These are phyloP conservation scores for Camponotus floridanus DNA, from an alignment of 1,140 invertebrate species.

Conservation along the genomic window DNA sequence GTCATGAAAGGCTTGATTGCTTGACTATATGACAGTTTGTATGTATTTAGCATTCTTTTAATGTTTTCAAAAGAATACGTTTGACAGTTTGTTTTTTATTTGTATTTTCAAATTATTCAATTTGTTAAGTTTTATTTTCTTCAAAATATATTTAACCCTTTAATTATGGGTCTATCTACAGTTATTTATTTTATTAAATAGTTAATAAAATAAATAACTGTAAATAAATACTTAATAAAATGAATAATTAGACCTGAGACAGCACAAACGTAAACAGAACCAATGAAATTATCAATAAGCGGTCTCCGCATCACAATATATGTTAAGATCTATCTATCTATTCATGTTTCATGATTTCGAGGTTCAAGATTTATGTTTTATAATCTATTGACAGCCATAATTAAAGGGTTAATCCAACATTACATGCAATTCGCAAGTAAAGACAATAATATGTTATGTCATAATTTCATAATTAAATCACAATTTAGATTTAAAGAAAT, in stretches of 20 bases:
- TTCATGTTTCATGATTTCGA: too few species aligned
- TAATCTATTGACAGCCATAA: too few species aligned
- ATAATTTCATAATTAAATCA: background rate
- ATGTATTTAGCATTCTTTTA: constrained; percentile 23
- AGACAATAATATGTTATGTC: background rate
- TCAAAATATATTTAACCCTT: too few species aligned
- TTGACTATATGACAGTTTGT: constrained; percentile 14
- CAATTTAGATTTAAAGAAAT: background rate
- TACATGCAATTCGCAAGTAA: background rate
- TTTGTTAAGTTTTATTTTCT: background rate
- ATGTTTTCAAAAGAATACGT: background rate
- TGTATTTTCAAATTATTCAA: background rate
- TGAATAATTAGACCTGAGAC: too few species aligned
- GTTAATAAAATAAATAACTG: too few species aligned
- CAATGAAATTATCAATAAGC: too few species aligned
- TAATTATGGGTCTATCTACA: too few species aligned
- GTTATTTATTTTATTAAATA: too few species aligned
- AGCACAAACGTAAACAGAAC: too few species aligned
- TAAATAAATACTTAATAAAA: too few species aligned
- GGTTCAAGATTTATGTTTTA: background rate
- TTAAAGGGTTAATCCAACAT: background rate
- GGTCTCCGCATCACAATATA: too few species aligned
- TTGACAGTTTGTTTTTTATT: background rate
- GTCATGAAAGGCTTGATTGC: constrained; percentile 18
- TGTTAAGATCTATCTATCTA: too few species aligned